phyloP scores from a whole-genome alignment of 1,140 invertebrate genomes.

The Potamilus streckersoni region DNA sequence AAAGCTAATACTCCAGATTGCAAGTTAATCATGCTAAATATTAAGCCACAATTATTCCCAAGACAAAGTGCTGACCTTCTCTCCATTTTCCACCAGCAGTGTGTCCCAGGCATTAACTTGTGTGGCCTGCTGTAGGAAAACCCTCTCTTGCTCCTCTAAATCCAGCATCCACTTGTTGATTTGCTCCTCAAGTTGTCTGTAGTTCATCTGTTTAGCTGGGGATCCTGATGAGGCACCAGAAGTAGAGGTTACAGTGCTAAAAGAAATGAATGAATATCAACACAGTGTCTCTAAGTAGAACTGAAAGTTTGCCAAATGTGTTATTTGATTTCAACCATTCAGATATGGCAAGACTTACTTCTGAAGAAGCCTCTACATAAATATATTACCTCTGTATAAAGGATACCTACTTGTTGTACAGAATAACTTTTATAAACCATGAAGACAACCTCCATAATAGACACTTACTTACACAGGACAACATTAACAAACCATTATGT shows the following conservation, averaged over 20 bases:
- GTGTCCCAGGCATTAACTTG: slow-evolving; percentile 96
- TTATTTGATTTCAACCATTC: too few species aligned
- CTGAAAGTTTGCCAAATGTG: too few species aligned
- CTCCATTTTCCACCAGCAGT: slow-evolving; percentile 88
- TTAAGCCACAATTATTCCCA: background rate
- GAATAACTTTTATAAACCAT: too few species aligned
- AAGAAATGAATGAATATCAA: background rate
- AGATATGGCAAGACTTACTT: too few species aligned
- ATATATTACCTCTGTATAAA: too few species aligned
- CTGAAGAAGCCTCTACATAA: too few species aligned
- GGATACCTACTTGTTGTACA: too few species aligned
- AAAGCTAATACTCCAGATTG: too few species aligned
- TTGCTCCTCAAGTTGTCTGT: slow-evolving; percentile 89
- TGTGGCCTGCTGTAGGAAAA: slow-evolving; percentile 92
- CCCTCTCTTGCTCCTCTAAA: slow-evolving; percentile 92
- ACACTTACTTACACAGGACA: too few species aligned
- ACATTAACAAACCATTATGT: too few species aligned
- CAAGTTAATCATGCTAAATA: background rate
- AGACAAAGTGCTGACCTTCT: slow-evolving; percentile 76
- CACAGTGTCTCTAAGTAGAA: too few species aligned
- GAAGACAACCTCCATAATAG: too few species aligned
- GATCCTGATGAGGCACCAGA: slow-evolving; percentile 4
- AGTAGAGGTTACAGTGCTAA: background rate
- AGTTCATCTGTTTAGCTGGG: slow-evolving; percentile 75
- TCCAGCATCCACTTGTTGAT: slow-evolving; percentile 97